Evolutionary conservation across 2,888 invertebrate genomes (phyloP), one percentile per base, ranked within the genome.

Genomic region (Patella ulyssiponensis): DNA sequence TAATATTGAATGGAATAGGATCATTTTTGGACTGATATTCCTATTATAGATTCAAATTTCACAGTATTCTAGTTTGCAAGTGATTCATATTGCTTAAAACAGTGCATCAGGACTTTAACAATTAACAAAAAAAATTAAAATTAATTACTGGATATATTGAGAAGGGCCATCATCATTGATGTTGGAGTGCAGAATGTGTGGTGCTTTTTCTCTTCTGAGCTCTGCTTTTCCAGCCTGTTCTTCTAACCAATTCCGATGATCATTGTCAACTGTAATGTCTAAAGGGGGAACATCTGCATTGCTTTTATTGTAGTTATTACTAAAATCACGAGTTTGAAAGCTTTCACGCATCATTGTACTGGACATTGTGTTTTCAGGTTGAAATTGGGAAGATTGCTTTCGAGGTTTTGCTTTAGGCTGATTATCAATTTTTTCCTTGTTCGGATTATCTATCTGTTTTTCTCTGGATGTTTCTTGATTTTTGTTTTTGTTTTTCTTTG

Each of bases 211-310:
- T 44, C 44, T 44, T 51, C 70, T 17, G 53, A 12, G 23, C 71
- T 88, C 81, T 20, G 88, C 87, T 70, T 86, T 87, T n/a, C 81
- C 82, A 9, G 87, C 86, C 79, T 90, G 90, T 52, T 91, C 90
- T 77, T 90, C 83, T 5, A 91, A 75, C 90, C 90, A 91, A 70
- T 86, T 86, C 79, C 89, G 80, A 77, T 91, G 89, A 81, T 91
- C 91, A 27, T 85, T 85, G 81, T 91, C 91, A 82, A 90, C 82
- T 9, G 91, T 88, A 64, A 91, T 91, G 56, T 90, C 88, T 53
- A 91, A 84, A 17, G 86, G 88, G 2, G 91, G 91, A 33, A 91
- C 86, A n/a, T 78, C 77, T 71, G 80, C 82, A 52, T 74, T 81
- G 72, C 77, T 78, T 51, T 80, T 79, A 52, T 74, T 77, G 23